Conservation (phyloP, 2,797 vertebrate species). For the Trematomus bernacchii region DNA sequence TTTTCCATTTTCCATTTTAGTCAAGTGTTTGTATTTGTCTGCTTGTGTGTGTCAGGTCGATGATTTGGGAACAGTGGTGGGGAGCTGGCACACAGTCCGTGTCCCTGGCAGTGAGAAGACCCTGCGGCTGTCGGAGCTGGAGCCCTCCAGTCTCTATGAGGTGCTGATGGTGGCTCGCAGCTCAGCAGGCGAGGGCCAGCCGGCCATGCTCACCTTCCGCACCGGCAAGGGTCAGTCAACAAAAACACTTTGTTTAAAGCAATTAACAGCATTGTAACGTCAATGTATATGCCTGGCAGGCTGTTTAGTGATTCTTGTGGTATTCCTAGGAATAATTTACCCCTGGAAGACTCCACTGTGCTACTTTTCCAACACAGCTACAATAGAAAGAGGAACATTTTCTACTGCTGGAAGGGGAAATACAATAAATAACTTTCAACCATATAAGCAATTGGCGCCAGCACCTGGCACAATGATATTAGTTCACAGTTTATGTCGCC, state of each 20-base stretch:
- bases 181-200: constrained; percentile 92
- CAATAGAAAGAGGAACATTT: constrained; percentile 10
- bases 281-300: neutral
- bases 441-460: neutral
- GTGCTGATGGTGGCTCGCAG: constrained; percentile 97
- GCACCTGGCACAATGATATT: neutral
- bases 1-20: constrained; percentile 43
- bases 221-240: constrained; percentile 92
- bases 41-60: constrained; percentile 87
- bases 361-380: constrained; percentile 13
- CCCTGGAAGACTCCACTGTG: constrained; percentile 4
- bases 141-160: constrained; percentile 95
- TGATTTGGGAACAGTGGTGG: constrained; percentile 83
- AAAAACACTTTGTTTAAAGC: constrained; percentile 1
- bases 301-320: constrained; percentile 13
- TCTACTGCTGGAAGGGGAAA: constrained; percentile 39
- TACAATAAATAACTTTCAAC: neutral
- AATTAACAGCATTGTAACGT: neutral
- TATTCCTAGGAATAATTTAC: constrained; percentile 23
- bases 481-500: constrained; percentile 3
- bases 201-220: constrained; percentile 98
- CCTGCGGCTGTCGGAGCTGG: constrained; percentile 91
- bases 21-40: constrained; percentile 48
- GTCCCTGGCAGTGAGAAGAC: constrained; percentile 96
- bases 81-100: constrained; percentile 93